phyloP scores from a whole-genome alignment of 2,888 invertebrate genomes.

The Rhaphigaster nebulosa region DNA sequence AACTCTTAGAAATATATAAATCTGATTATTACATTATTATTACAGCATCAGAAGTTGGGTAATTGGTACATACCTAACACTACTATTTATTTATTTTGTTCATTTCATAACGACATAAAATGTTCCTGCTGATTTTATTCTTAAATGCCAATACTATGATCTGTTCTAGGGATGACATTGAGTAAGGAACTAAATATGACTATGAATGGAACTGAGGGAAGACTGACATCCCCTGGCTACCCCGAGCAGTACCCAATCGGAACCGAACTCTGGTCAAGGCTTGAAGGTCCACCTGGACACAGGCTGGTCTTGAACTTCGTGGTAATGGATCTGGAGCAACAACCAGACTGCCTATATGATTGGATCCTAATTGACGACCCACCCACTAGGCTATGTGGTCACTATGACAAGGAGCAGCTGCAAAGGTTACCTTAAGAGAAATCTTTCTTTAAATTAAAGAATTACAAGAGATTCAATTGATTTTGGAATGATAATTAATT shows the following conservation, averaged over 20 bases:
- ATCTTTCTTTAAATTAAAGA: neutral
- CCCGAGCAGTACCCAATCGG: slow-evolving; percentile 81
- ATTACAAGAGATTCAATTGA: neutral
- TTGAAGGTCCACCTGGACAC: slow-evolving; percentile 73
- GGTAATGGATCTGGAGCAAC: slow-evolving; percentile 77
- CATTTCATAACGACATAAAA: neutral
- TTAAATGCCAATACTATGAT: neutral
- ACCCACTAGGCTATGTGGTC: slow-evolving; percentile 64
- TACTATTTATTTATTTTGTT: neutral
- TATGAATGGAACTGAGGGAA: slow-evolving; percentile 76
- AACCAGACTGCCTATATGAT: slow-evolving; percentile 85
- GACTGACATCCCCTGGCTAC: slow-evolving; percentile 78
- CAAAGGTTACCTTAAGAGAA: slow-evolving; percentile 61
- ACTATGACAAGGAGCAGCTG: slow-evolving; percentile 63
- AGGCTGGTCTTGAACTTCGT: slow-evolving; percentile 51
- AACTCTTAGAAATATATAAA: neutral
- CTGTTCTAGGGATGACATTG: slow-evolving; percentile 12
- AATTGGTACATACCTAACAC: neutral
- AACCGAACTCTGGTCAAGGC: slow-evolving; percentile 78
- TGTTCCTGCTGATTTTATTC: neutral
- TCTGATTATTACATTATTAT: neutral
- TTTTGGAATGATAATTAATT: neutral
- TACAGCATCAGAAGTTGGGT: neutral
- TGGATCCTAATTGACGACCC: slow-evolving; percentile 75
- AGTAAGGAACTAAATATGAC: slow-evolving; percentile 74